A percentile compares a stretch with the other conserved stretches of the same genome.
Evolutionary conservation across 1,140 invertebrate genomes (phyloP).

Genomic region (Bacillus rossius): DNA sequence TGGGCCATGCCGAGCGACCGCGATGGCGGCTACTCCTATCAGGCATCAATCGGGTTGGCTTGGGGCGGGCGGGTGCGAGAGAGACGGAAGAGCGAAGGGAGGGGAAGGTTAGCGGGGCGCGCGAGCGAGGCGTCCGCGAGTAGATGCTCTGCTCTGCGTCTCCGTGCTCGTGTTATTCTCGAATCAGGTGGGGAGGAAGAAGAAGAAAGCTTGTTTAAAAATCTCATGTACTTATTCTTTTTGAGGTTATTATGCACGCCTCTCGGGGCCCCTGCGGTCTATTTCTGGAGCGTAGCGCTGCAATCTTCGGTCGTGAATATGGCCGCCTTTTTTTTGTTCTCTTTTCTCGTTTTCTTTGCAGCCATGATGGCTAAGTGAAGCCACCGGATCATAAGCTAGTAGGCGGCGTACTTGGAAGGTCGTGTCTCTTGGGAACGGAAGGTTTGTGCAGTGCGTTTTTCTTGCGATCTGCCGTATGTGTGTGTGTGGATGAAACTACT

Average conservation of each 20-base stretch:
- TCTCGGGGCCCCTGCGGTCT: not conserved
- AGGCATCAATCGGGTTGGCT: constrained; percentile 20
- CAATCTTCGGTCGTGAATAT: constrained; percentile 18
- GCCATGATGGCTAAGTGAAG: constrained; percentile 29
- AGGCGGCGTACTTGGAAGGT: constrained; percentile 21
- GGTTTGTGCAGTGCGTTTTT: not conserved
- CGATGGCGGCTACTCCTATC: constrained; percentile 35
- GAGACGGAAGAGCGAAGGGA: constrained; percentile 19
- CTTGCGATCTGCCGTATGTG: not conserved
- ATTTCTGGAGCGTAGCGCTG: constrained; percentile 4
- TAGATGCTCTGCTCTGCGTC: too few relatives aligned
- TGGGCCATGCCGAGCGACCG: constrained; percentile 2
- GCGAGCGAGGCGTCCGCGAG: constrained; percentile 22
- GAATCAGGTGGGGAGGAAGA: constrained; percentile 14
- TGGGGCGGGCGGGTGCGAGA: constrained; percentile 39
- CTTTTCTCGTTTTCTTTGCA: constrained; percentile 23
- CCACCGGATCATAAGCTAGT: constrained; percentile 22
- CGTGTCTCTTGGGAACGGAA: not conserved
- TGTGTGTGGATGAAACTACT: too few relatives aligned
- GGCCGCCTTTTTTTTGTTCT: constrained; percentile 22
- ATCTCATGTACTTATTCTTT: not conserved
- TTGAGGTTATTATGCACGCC: not conserved
- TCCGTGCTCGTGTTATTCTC: constrained; percentile 12
- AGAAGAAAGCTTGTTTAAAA: not conserved
- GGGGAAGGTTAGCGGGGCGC: constrained; percentile 26